Conservation (phyloP, 2,888 invertebrate species). For the Leptinotarsa rubiginosa region DNA sequence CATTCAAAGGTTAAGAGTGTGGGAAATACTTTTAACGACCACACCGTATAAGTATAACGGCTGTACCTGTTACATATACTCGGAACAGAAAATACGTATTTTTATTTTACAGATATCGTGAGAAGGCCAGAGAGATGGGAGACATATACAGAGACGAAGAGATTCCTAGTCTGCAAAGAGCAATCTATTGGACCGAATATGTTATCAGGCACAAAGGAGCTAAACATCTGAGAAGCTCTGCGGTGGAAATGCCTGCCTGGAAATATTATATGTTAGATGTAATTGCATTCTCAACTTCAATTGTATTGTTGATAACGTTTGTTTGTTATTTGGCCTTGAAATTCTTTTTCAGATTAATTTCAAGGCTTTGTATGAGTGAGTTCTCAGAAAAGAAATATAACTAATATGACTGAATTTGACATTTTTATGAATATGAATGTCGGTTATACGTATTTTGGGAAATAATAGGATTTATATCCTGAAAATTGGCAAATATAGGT, state of each 20-base stretch:
- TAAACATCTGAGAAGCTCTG: conserved; percentile 48
- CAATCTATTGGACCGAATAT: conserved; percentile 58
- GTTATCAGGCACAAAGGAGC: conserved; percentile 55
- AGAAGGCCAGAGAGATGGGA: conserved; percentile 44
- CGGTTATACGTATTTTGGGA: too few species aligned
- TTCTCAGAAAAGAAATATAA: background rate
- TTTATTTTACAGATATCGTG: conserved; percentile 43
- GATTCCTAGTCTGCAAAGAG: conserved; percentile 52
- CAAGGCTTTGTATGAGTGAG: background rate
- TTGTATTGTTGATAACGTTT: conserved; percentile 17
- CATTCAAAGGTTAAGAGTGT: too few species aligned
- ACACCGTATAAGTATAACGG: too few species aligned
- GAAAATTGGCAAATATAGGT: too few species aligned
- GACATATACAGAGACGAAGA: conserved; percentile 52
- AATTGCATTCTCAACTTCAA: conserved; percentile 29
- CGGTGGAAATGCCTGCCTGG: conserved; percentile 42
- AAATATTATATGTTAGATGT: conserved; percentile 52
- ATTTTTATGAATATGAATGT: too few species aligned
- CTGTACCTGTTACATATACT: too few species aligned
- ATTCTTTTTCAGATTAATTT: background rate
- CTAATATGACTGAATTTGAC: too few species aligned
- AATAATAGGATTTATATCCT: too few species aligned
- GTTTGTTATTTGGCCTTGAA: conserved; percentile 7
- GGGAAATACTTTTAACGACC: too few species aligned
- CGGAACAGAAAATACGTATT: background rate